These are phyloP conservation scores for Mesoligia furuncula DNA, from an alignment of 2,888 invertebrate species.

Conservation along the genomic window DNA sequence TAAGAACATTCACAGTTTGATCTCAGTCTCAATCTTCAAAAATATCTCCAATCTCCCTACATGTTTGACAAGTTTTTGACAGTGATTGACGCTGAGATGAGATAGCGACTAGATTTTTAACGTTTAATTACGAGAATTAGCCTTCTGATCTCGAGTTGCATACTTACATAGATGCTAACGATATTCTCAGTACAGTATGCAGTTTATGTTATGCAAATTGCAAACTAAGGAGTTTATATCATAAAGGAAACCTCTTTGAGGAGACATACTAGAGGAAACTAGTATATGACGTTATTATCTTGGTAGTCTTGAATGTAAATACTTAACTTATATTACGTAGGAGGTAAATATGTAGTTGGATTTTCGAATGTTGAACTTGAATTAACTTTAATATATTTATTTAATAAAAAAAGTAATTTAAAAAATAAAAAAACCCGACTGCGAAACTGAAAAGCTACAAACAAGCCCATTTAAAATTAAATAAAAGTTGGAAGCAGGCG, in stretches of 20 bases:
- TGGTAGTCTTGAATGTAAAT: background rate
- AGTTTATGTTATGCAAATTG: slow-evolving; percentile 52
- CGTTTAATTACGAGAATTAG: background rate
- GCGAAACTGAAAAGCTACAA: too few relatives aligned
- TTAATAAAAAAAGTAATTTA: background rate
- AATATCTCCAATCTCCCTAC: background rate
- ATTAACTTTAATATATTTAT: background rate
- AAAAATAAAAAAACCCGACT: too few relatives aligned
- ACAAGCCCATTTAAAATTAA: too few relatives aligned
- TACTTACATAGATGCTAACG: background rate
- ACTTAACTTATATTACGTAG: background rate
- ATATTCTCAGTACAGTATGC: slow-evolving; percentile 23
- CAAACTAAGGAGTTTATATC: slow-evolving; percentile 28
- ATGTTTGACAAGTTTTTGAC: background rate
- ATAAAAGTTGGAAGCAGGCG: too few relatives aligned
- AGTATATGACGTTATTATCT: slow-evolving; percentile 14
- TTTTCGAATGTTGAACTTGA: background rate
- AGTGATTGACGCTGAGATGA: background rate
- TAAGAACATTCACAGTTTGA: background rate
- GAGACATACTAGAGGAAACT: slow-evolving; percentile 31
- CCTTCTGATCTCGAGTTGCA: background rate
- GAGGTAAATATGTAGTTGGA: too few relatives aligned
- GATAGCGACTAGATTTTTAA: background rate
- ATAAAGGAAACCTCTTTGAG: slow-evolving; percentile 51
- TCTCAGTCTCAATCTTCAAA: background rate